These are phyloP conservation scores for Salvelinus alpinus DNA, from an alignment of 2,113 vertebrate species.

Conservation along the genomic window DNA sequence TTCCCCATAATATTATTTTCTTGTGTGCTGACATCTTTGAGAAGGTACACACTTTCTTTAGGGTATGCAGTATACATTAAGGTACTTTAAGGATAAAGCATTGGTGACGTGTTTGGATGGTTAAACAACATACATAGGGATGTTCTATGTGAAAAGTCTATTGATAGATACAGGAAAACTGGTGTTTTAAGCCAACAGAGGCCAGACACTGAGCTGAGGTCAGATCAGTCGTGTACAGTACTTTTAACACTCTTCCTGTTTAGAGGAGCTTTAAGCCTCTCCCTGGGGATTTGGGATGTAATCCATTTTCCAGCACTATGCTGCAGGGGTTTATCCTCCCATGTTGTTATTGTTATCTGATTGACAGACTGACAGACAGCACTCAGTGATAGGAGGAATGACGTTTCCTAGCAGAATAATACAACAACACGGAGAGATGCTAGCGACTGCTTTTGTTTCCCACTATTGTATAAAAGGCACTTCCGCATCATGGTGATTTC, in stretches of 20 bases:
- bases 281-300: neutral
- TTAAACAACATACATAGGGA: too few relatives aligned
- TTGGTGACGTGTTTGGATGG: too few relatives aligned
- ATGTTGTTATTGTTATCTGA: conserved; percentile 8
- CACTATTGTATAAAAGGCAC: conserved; percentile 29
- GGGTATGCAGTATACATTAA: too few relatives aligned
- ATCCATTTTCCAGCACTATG: conserved; percentile 3
- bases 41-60: too few relatives aligned
- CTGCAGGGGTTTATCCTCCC: neutral
- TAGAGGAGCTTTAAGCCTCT: neutral
- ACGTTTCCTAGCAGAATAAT: neutral
- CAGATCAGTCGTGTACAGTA: neutral
- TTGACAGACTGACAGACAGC: neutral
- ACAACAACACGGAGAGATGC: too few relatives aligned
- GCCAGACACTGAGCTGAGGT: neutral
- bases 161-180: too few relatives aligned
- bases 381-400: neutral
- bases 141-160: too few relatives aligned
- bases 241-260: neutral
- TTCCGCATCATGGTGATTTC: conserved; percentile 52
- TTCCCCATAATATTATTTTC: too few relatives aligned
- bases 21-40: too few relatives aligned
- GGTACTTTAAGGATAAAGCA: too few relatives aligned
- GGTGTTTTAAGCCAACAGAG: neutral
- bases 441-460: conserved; percentile 12